Evolutionary conservation across 2,797 vertebrate species (phyloP).

Genomic region (Cetoscarus ocellatus): DNA sequence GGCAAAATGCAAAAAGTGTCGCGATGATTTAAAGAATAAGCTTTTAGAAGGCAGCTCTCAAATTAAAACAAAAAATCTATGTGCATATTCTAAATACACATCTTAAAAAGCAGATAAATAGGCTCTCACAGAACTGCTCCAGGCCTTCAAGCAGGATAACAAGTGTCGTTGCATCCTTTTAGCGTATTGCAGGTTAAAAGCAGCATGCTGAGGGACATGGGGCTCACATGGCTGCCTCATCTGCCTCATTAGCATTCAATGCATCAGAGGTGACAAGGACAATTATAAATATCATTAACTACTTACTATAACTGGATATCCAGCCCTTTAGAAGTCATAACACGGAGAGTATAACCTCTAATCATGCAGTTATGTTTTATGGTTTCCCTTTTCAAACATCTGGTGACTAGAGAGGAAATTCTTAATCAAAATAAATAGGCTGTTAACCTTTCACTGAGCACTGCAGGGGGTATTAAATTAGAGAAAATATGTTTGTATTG

Average conservation of each 20-base stretch:
- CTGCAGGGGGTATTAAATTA: not conserved
- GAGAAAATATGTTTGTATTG: not conserved
- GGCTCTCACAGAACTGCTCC: not conserved
- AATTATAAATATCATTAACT: not conserved
- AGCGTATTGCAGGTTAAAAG: not conserved
- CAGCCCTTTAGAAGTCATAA: not conserved
- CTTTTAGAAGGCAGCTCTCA: not conserved
- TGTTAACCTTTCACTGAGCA: not conserved
- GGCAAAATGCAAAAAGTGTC: not conserved
- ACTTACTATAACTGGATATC: not conserved
- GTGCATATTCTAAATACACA: not conserved
- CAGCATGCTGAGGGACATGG: not conserved
- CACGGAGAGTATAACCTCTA: not conserved
- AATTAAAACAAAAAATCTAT: not conserved
- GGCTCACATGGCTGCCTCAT: not conserved
- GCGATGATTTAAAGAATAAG: too few species aligned
- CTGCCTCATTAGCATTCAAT: constrained; percentile 19
- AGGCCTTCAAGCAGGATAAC: not conserved
- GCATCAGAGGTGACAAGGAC: constrained; percentile 4
- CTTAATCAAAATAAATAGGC: not conserved
- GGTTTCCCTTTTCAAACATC: not conserved
- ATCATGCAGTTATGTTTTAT: not conserved
- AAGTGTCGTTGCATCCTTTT: not conserved
- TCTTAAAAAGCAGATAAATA: not conserved
- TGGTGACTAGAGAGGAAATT: constrained; percentile 1